Evolutionary conservation across 2,888 invertebrate genomes (phyloP).

Genomic region (Aporophyla nigra): DNA sequence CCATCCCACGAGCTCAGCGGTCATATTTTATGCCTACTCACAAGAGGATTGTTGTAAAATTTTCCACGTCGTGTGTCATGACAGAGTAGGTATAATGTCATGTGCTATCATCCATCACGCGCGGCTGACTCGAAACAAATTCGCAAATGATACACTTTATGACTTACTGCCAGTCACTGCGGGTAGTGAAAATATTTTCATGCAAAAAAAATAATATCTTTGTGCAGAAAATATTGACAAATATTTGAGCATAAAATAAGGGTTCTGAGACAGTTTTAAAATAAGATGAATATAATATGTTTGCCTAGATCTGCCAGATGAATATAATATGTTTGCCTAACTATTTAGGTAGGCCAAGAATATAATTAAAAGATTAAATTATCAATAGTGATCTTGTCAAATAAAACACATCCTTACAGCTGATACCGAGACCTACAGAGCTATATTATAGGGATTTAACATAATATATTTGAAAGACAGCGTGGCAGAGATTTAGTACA

Average conservation of each 20-base stretch:
- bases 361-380: too few species aligned
- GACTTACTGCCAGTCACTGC: constrained; percentile 50
- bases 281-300: not conserved
- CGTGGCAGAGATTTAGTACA: too few species aligned
- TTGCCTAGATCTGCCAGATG: too few species aligned
- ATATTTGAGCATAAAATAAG: not conserved
- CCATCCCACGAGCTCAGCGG: not conserved
- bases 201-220: too few species aligned
- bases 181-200: constrained; percentile 39
- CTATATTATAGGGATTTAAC: too few species aligned
- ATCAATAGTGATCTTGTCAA: too few species aligned
- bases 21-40: constrained; percentile 43
- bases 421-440: too few species aligned
- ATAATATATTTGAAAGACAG: too few species aligned
- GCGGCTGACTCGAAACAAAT: constrained; percentile 73
- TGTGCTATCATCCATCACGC: constrained; percentile 78
- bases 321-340: too few species aligned
- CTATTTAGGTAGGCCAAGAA: too few species aligned
- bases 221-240: not conserved
- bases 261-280: not conserved
- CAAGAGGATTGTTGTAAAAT: constrained; percentile 65
- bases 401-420: too few species aligned
- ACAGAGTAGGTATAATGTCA: constrained; percentile 66
- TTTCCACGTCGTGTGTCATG: constrained; percentile 73
- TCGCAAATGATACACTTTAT: constrained; percentile 66